Evolutionary conservation across 2,797 vertebrate species (phyloP), one percentile per base, ranked within the genome.

Genomic region (Ciconia nigra): DNA sequence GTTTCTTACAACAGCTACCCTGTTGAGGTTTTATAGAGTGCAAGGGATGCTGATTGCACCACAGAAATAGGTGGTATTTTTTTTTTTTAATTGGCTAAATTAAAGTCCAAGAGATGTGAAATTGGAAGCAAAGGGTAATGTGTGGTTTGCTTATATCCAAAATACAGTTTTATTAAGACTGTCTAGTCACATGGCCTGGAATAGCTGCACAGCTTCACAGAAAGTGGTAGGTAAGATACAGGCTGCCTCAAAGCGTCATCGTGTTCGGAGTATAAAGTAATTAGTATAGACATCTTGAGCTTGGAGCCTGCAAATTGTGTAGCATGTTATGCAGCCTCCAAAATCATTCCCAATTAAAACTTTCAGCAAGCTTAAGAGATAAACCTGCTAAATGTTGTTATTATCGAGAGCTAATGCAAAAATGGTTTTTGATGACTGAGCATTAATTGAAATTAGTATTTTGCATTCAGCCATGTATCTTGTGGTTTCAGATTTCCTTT

Each of bases 401-500:
- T 79, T 90, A 26, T 7, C 39, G 69, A 86, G 78, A 59, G 47
- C 71, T 87, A 63, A 87, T 86, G 63, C 52, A 85, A 39, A 90
- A 87, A 57, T 47, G 63, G 10, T 11, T 47, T 95, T 70, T 89
- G 90, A 85, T 93, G 92, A 62, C 81, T 66, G 51, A 76, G 63
- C 73, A 28, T 84, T 90, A 93, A 83, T 84, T 83, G 85, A 58
- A 82, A 51, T 47, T 0, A 10, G 62, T 90, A 3, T 87, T 94
- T 84, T 90, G 70, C 28, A 26, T 87, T 69, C 78, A 93, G 80
- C 35, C 3, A 1, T n/a, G 15, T 55, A 31, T 81, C 57, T 69
- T 67, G 42, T n/a, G 58, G 73, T 79, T 42, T 95, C 86, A 87
- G 47, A 47, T 93, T 96, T 88, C 91, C 57, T 90, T 78, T 54